Conservation (phyloP, 2,888 invertebrate genomes). For the Sphinx pinastri region DNA sequence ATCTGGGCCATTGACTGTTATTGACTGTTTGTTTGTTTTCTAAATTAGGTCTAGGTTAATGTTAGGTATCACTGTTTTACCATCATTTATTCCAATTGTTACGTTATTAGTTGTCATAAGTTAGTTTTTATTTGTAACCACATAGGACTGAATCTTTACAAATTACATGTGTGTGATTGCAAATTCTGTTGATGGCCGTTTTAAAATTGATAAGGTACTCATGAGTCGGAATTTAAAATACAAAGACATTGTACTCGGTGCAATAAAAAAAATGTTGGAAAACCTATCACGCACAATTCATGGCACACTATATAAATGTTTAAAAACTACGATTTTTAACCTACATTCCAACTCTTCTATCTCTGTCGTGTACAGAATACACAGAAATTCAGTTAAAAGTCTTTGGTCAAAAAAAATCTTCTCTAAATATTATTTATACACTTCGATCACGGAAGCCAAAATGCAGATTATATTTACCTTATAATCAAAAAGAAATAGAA, state of each 20-base stretch:
- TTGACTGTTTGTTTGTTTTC: conserved; percentile 16
- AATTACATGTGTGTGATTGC: conserved; percentile 5
- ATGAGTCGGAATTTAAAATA: neutral
- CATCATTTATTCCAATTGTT: neutral
- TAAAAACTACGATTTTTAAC: neutral
- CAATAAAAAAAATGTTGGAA: neutral
- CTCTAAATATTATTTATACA: conserved; percentile 6
- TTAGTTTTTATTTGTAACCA: conserved; percentile 7
- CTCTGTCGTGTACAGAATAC: neutral
- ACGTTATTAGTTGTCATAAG: neutral
- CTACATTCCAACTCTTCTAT: neutral
- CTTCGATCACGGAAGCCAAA: neutral
- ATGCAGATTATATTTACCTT: conserved; percentile 16
- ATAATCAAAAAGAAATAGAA: conserved; percentile 34
- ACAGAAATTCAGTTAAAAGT: neutral
- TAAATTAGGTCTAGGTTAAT: conserved; percentile 4
- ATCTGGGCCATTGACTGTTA: conserved; percentile 17
- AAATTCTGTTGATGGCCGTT: neutral
- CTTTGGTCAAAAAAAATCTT: neutral
- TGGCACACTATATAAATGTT: conserved; percentile 8
- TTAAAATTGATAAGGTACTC: neutral
- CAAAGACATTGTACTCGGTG: neutral
- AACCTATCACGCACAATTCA: conserved; percentile 9
- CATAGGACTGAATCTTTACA: conserved; percentile 5
- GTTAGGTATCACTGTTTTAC: conserved; percentile 15